Evolutionary conservation across 2,888 invertebrate genomes (phyloP), one percentile per base, ranked within the genome.

Genomic region (Stenolophus ochropezus): DNA sequence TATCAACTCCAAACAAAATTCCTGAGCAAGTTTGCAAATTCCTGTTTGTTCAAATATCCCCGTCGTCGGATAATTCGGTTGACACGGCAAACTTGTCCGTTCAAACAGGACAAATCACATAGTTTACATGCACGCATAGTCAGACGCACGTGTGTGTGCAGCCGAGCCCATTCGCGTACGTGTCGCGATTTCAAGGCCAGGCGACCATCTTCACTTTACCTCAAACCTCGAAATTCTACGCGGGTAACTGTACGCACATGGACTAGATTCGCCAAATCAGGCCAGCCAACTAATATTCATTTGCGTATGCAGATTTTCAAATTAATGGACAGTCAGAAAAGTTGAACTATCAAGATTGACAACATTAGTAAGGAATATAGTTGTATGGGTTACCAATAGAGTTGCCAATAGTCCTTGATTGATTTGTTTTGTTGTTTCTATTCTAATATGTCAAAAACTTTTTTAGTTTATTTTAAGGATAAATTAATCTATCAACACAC

Each of bases 91-190:
- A 76, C 76, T 76, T 76, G 16, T 27, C 56, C 56, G 53, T 56
- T 56, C 42, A 77, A 77, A 77, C 77, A 75, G 53, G 75, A 65
- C 77, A 77, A 77, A 77, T 77, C 65, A 77, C 65, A 77, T 77
- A 77, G 21, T 77, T 77, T 61, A 77, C 77, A 77, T 77, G 77
- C 77, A 47, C 47, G 47, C 21, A 16, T 53, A 61, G 33, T 42
- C 33, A 11, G 33, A 42, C 33, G 11, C 33, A 42, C 33, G 33
- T 42, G 33, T 42, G 33, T 42, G 33, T 11, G 33, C 8, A 42
- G 33, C 33, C 33, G 33, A 42, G 58, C 20, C 61, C 21, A 53
- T 56, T 16, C 49, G 73, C 21, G 56, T 76, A 76, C 76, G 76
- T 76, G 76, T 20, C 33, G 21, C 33, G 27, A 76, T 76, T 76